Percentiles rank a stretch among this genome's conserved stretches.
Evolutionary conservation across 2,888 invertebrate species (phyloP).

Genomic region (Asteroscopus sphinx): DNA sequence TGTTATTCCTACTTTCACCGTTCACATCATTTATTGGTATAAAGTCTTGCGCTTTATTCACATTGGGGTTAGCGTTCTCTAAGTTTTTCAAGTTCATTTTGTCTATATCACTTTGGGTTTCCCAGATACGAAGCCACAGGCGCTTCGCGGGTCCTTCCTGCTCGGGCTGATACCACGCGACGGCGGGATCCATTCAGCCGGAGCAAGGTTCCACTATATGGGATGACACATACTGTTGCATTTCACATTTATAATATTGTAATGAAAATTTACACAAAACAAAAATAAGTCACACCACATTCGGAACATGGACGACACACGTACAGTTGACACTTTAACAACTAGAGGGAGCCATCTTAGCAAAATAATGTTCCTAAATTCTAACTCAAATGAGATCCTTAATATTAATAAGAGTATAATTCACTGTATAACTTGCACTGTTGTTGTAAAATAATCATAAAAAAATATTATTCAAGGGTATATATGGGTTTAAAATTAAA

Average conservation of each 20-base stretch:
- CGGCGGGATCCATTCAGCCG: slow-evolving; percentile 98
- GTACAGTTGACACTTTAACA: slow-evolving; percentile 80
- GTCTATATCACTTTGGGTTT: slow-evolving; percentile 92
- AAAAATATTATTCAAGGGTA: neutral
- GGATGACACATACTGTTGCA: slow-evolving; percentile 83
- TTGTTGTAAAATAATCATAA: slow-evolving; percentile 2
- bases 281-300: slow-evolving; percentile 89
- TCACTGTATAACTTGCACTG: neutral
- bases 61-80: slow-evolving; percentile 88
- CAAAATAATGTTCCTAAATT: slow-evolving; percentile 75
- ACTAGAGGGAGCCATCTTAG: slow-evolving; percentile 86
- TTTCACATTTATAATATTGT: slow-evolving; percentile 82
- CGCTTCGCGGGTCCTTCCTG: slow-evolving; percentile 99
- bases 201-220: slow-evolving; percentile 87
- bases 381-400: slow-evolving; percentile 47
- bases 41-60: slow-evolving; percentile 90
- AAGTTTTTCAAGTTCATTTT: slow-evolving; percentile 91
- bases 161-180: slow-evolving; percentile 99
- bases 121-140: slow-evolving; percentile 98
- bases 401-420: neutral
- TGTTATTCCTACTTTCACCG: slow-evolving; percentile 91
- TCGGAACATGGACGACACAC: slow-evolving; percentile 89
- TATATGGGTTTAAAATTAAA: too few species aligned
- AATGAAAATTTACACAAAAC: slow-evolving; percentile 79
- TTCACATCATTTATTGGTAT: slow-evolving; percentile 90